Conservation (phyloP, 2,797 vertebrate genomes). For the Aphelocoma californica region DNA sequence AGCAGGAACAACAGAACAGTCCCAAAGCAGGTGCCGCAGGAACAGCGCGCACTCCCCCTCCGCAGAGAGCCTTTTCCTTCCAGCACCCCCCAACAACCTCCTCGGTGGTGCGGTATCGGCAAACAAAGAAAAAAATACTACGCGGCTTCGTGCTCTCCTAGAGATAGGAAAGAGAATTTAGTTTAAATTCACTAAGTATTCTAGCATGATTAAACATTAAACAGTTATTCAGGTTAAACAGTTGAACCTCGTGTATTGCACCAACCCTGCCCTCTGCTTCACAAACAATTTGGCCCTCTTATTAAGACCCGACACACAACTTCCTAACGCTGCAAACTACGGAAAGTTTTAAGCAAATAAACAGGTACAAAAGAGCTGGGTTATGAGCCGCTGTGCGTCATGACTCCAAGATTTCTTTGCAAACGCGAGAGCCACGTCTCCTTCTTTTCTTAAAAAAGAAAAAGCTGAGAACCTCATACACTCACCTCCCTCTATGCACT, state of each 20-base stretch:
- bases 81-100: too few relatives aligned
- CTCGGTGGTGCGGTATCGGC: background rate
- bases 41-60: background rate
- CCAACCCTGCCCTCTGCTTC: background rate
- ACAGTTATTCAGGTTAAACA: background rate
- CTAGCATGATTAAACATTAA: background rate
- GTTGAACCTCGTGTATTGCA: background rate
- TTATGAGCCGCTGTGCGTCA: background rate
- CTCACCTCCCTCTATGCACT: too few relatives aligned
- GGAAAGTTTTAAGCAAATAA: background rate
- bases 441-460: too few relatives aligned
- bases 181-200: background rate
- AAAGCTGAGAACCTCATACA: background rate
- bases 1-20: too few relatives aligned
- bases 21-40: background rate
- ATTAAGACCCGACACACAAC: too few relatives aligned
- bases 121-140: background rate
- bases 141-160: accelerated
- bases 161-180: accelerated
- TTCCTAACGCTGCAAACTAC: too few relatives aligned
- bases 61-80: too few relatives aligned
- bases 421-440: background rate
- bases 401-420: background rate
- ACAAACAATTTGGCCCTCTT: background rate
- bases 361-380: background rate